Evolutionary conservation across 2,797 vertebrate genomes (phyloP).

Genomic region (Tenualosa ilisha): DNA sequence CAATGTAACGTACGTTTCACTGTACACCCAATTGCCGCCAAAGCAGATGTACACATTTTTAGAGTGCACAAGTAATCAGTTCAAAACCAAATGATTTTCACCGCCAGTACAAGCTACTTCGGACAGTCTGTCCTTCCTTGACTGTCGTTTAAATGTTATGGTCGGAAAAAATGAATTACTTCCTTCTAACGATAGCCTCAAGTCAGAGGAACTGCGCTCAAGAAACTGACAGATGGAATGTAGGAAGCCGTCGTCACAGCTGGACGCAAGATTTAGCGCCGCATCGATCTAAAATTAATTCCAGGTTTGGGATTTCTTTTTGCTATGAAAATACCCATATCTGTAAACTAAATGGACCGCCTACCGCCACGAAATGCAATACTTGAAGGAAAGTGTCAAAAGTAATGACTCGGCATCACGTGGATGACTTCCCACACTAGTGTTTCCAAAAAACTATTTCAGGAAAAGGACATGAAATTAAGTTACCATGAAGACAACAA

Average conservation of each 20-base stretch:
- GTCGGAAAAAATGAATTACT: slow-evolving; percentile 41
- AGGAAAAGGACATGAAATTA: neutral
- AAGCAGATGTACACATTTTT: slow-evolving; percentile 20
- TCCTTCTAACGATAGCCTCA: slow-evolving; percentile 51
- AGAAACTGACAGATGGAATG: slow-evolving; percentile 68
- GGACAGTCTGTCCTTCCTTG: slow-evolving; percentile 3
- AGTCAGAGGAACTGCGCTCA: slow-evolving; percentile 51
- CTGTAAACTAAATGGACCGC: neutral
- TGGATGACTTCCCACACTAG: neutral
- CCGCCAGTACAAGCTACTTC: neutral
- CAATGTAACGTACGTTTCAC: slow-evolving; percentile 65
- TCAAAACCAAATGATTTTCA: neutral
- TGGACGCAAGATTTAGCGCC: neutral
- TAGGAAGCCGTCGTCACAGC: slow-evolving; percentile 55
- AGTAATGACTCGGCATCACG: slow-evolving; percentile 1
- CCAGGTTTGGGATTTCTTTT: neutral
- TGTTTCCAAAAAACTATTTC: neutral
- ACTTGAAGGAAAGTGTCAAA: slow-evolving; percentile 53
- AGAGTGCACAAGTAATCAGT: neutral
- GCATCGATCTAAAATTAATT: too few relatives aligned
- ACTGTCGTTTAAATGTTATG: slow-evolving; percentile 41
- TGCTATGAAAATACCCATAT: neutral
- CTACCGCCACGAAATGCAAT: slow-evolving; percentile 11
- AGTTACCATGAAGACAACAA: neutral
- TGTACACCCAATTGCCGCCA: slow-evolving; percentile 53